A percentile compares a stretch with the other conserved stretches of the same genome.
phyloP scores from a whole-genome alignment of 2,888 invertebrate genomes.

The Ischnura elegans region DNA sequence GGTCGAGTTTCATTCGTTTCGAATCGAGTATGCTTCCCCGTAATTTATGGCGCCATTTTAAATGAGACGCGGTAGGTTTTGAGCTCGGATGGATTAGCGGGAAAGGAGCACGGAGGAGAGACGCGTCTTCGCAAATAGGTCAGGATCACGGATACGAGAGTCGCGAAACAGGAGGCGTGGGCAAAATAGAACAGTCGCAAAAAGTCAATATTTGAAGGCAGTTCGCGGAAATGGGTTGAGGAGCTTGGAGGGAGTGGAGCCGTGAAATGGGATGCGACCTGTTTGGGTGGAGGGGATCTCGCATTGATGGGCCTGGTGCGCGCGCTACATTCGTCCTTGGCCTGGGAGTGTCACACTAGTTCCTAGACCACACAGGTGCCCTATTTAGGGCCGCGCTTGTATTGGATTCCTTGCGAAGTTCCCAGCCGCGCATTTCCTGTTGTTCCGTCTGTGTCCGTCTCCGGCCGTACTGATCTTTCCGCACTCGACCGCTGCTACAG shows the following conservation, averaged over 20 bases:
- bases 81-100: background rate
- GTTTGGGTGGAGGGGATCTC: background rate
- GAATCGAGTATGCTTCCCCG: too few species aligned
- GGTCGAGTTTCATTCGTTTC: too few species aligned
- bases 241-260: background rate
- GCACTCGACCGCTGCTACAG: background rate
- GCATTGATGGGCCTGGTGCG: background rate
- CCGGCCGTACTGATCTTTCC: background rate
- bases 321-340: constrained; percentile 17
- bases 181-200: background rate
- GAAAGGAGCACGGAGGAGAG: background rate
- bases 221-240: background rate
- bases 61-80: background rate
- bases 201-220: constrained; percentile 27
- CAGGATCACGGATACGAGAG: background rate
- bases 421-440: background rate
- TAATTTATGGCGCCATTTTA: background rate
- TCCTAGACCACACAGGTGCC: constrained; percentile 18
- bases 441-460: background rate
- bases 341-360: constrained; percentile 30
- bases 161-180: background rate
- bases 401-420: background rate
- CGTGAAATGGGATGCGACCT: constrained; percentile 12
- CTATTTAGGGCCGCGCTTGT: constrained; percentile 15
- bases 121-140: background rate